Conservation (phyloP, 2,797 vertebrate species). For the Enteromius trimaculatus region DNA sequence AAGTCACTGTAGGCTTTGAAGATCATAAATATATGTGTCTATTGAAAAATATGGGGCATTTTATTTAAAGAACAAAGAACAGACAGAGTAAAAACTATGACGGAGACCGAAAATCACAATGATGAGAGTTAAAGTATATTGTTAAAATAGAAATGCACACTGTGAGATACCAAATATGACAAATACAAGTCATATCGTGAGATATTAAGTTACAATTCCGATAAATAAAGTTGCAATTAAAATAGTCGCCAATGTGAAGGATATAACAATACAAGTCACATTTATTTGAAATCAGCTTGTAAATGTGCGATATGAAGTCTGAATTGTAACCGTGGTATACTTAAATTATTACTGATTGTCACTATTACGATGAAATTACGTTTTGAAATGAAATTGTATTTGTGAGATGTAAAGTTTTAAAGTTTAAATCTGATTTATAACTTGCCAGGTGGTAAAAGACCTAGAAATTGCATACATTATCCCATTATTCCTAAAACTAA, state of each 20-base stretch:
- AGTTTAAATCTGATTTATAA: not conserved
- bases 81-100: not conserved
- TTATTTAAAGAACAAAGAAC: conserved; percentile 4
- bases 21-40: conserved; percentile 1
- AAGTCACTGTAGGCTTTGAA: not conserved
- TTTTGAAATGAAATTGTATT: not conserved
- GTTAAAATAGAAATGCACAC: not conserved
- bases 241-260: not conserved
- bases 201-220: not conserved
- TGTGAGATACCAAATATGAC: not conserved
- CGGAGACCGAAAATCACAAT: not conserved
- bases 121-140: not conserved
- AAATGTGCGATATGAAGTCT: not conserved
- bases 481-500: not conserved
- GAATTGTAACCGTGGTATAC: not conserved
- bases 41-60: not conserved
- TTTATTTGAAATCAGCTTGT: not conserved
- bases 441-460: not conserved
- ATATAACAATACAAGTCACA: not conserved
- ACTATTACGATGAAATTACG: not conserved
- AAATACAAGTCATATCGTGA: not conserved
- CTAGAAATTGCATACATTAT: not conserved
- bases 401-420: not conserved
- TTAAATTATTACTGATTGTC: not conserved
- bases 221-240: not conserved